These are phyloP conservation scores for Festucalex cinctus DNA, from an alignment of 2,113 vertebrate genomes.

Conservation along the genomic window DNA sequence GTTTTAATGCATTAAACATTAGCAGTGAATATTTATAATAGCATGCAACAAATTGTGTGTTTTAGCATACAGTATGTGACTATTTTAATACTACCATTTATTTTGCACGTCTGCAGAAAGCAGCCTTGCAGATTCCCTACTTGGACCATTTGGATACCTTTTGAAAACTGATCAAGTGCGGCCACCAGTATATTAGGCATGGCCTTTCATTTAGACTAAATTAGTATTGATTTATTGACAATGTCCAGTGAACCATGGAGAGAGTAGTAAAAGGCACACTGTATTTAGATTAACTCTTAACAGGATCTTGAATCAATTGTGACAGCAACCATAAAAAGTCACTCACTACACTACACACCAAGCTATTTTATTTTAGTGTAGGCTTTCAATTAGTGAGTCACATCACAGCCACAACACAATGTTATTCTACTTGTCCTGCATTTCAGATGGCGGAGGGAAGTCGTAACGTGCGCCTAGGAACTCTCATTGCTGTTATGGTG, in stretches of 20 bases:
- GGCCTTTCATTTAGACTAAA: slow-evolving; percentile 47
- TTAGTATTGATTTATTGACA: slow-evolving; percentile 50
- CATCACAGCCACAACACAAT: background rate
- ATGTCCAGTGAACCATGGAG: slow-evolving; percentile 19
- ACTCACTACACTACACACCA: slow-evolving; percentile 8
- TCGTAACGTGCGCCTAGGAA: slow-evolving; percentile 82
- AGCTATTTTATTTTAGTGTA: background rate
- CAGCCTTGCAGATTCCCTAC: too few species aligned
- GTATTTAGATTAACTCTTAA: slow-evolving; percentile 32
- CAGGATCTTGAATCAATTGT: slow-evolving; percentile 44
- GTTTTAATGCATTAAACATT: background rate
- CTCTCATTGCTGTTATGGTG: slow-evolving; percentile 87
- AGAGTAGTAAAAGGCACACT: slow-evolving; percentile 13
- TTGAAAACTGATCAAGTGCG: slow-evolving; percentile 33
- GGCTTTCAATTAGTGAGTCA: slow-evolving; percentile 1
- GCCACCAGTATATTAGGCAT: slow-evolving; percentile 12
- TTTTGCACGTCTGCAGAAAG: background rate
- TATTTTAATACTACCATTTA: background rate
- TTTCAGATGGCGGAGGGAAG: slow-evolving; percentile 86
- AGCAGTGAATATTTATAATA: background rate
- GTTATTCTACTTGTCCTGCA: slow-evolving; percentile 1
- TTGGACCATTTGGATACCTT: slow-evolving; percentile 9
- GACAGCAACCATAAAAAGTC: slow-evolving; percentile 31
- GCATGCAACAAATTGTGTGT: background rate
- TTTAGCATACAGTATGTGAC: background rate